Evolutionary conservation across 1,140 invertebrate species (phyloP).

Genomic region (Halictus rubicundus): DNA sequence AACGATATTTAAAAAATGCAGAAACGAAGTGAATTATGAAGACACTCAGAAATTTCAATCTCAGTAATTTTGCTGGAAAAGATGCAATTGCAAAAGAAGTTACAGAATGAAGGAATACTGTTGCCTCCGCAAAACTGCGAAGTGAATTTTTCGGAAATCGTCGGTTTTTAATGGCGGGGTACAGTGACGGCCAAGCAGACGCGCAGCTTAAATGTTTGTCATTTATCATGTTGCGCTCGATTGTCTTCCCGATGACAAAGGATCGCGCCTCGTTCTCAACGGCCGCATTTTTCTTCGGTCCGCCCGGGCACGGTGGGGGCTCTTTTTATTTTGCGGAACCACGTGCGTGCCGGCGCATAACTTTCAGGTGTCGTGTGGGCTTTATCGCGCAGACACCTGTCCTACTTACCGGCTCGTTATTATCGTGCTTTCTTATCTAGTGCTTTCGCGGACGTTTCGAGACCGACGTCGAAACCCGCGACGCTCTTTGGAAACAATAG

Average conservation of each 20-base stretch:
- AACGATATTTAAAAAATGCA: too few relatives aligned
- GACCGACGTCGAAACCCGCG: conserved; percentile 23
- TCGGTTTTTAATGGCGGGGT: too few relatives aligned
- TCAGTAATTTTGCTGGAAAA: too few relatives aligned
- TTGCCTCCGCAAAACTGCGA: too few relatives aligned
- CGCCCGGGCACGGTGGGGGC: background rate
- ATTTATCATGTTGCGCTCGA: conserved; percentile 58
- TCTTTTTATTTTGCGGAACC: conserved; percentile 67
- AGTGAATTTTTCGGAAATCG: too few relatives aligned
- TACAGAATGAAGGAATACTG: too few relatives aligned
- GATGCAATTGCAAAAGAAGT: too few relatives aligned
- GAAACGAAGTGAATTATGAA: too few relatives aligned
- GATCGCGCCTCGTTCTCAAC: conserved; percentile 46
- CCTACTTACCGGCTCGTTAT: conserved; percentile 76
- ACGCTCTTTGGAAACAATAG: conserved; percentile 11
- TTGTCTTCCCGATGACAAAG: conserved; percentile 61
- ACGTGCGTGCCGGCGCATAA: conserved; percentile 77
- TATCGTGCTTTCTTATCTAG: conserved; percentile 73
- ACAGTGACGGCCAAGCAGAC: too few relatives aligned
- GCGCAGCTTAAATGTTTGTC: conserved; percentile 39
- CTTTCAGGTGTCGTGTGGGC: conserved; percentile 71
- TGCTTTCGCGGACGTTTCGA: conserved; percentile 61
- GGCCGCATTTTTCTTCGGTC: conserved; percentile 35
- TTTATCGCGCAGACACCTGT: conserved; percentile 77
- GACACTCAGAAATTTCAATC: too few relatives aligned